Conservation (phyloP, 1,140 invertebrate genomes). For the Aphelenchoides fujianensis region DNA sequence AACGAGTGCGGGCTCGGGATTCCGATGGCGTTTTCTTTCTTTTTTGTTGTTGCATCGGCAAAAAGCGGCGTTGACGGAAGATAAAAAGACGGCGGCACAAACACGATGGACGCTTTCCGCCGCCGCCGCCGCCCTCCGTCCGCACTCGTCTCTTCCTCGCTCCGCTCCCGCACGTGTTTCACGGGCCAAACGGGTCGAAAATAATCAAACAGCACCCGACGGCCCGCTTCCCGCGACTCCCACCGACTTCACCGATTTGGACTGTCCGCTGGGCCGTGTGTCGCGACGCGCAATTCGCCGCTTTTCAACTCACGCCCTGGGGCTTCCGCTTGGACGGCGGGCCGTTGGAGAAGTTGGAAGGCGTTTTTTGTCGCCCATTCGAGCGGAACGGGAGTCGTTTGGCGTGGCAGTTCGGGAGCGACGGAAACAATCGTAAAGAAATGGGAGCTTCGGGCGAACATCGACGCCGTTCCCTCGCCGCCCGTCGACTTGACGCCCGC, state of each 20-base stretch:
- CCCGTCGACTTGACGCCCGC: no score
- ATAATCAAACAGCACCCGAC: background rate
- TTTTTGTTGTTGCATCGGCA: background rate
- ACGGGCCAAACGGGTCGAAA: background rate
- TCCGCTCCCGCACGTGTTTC: slow-evolving; percentile 4
- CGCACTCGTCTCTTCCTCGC: background rate
- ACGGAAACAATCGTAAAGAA: background rate
- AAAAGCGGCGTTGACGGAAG: background rate
- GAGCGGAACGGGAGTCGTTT: background rate
- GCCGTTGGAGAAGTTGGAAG: background rate
- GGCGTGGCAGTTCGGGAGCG: background rate
- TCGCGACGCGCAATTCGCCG: background rate
- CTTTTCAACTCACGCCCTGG: no score
- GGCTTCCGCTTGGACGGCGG: background rate
- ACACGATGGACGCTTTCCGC: background rate
- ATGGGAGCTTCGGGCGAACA: no score
- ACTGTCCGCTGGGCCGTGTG: background rate
- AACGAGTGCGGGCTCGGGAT: no score
- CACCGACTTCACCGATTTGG: background rate
- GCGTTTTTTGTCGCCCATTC: background rate
- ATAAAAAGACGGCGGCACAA: background rate
- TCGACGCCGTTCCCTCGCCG: no score
- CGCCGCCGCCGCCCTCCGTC: background rate
- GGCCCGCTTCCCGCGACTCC: background rate
- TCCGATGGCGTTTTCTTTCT: background rate